Base-by-base conservation (phyloP, 1,140 invertebrate genomes). In the Drosophila nigromelanica region DNA sequence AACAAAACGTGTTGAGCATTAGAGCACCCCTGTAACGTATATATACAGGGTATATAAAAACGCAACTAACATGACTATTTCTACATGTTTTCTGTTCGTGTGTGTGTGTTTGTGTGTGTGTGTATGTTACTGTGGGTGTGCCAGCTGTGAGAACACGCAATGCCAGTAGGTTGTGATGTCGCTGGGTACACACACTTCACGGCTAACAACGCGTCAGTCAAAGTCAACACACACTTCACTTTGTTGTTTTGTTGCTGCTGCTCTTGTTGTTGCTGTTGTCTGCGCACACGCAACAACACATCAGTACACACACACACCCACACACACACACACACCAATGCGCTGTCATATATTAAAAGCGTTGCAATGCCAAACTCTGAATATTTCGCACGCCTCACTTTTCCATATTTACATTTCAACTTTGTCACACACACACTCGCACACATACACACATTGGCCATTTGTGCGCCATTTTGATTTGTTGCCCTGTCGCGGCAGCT, bases 201-300 rank as follows among this genome's bases (percentile, higher is more conserved):
- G 75, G 64, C 78, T 86, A 82, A 86, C 81, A 82, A 78, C 75
- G 80, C 81, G 81, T 86, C 81, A 86, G 81, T 86, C 81, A 86
- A 86, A 86, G 81, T 86, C 81, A 86, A 86, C 82, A 81, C 63
- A 87, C 78, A 81, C 81, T 86, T 85, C 76, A 82, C 76, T 72
- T 79, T 43, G 30, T 51, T 42, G 60, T 51, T 71, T 48, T 33
- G 30, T 18, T 35, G 15, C 5, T 42, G 14, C 5, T 33, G 35
- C 10, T 45, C 12, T 48, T 48, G 47, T 15, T 51, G 47, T 24
- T 62, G 67, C 62, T 66, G 54, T 37, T 58, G 43, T 67, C 37
- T 62, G 50, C 60, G 60, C 66, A 33, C 24, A 55, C 56, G 35
- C 12, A 58, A 11, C 27, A 10, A 18, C 64, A 24, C 18, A 58